Evolutionary conservation across 2,797 vertebrate species (phyloP).

Genomic region (Graptemys geographica): DNA sequence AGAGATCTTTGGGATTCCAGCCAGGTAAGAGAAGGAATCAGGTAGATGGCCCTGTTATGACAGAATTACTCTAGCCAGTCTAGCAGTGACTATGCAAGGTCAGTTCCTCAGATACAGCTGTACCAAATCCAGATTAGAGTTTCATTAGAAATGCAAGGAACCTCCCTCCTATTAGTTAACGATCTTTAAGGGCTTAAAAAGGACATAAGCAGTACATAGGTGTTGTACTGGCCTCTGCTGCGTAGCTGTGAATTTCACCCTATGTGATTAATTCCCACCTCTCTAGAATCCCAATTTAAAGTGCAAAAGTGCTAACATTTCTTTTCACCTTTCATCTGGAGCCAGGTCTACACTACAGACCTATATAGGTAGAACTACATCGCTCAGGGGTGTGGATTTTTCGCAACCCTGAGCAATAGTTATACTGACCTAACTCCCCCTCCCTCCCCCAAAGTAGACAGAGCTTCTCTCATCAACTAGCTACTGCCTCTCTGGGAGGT

Average conservation of each 20-base stretch:
- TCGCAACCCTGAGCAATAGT: neutral
- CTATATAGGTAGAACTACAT: neutral
- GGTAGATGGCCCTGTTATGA: slow-evolving; percentile 35
- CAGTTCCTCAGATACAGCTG: slow-evolving; percentile 3
- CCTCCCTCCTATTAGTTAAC: neutral
- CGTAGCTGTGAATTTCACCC: neutral
- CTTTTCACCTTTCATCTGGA: neutral
- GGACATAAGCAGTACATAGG: neutral
- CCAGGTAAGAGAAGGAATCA: neutral
- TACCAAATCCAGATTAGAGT: neutral
- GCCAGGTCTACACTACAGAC: neutral
- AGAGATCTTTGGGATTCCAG: slow-evolving; percentile 57
- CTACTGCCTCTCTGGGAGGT: neutral
- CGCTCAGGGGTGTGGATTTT: neutral
- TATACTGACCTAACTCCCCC: neutral
- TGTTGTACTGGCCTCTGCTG: neutral
- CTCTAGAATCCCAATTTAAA: neutral
- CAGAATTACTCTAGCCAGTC: slow-evolving; percentile 48
- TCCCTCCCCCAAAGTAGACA: too few species aligned
- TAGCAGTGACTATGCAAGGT: slow-evolving; percentile 22
- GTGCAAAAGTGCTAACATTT: neutral
- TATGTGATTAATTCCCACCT: neutral
- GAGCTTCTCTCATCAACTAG: neutral
- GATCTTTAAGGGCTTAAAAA: neutral
- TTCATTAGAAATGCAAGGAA: neutral